A percentile compares a stretch with the other conserved stretches of the same genome.
Conservation (phyloP, 2,888 invertebrate species). For the Trisateles emortualis region DNA sequence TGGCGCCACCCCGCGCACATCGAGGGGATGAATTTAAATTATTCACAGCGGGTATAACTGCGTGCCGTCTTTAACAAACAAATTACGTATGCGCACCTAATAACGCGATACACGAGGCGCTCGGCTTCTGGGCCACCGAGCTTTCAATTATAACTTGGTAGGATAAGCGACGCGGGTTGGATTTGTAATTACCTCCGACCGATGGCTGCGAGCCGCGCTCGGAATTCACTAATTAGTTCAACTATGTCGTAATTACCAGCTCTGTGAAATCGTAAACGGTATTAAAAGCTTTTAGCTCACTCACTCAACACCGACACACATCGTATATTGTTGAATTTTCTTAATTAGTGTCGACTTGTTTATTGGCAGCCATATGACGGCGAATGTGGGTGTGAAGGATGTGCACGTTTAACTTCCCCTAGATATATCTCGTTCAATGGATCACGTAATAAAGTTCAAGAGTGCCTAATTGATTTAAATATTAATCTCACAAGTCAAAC, state of each 20-base stretch:
- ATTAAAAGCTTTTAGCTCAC: slow-evolving; percentile 61
- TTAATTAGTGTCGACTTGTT: slow-evolving; percentile 34
- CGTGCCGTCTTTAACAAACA: slow-evolving; percentile 86
- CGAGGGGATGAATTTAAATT: slow-evolving; percentile 86
- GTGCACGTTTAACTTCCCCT: background rate
- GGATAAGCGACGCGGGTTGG: slow-evolving; percentile 75
- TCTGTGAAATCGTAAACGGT: slow-evolving; percentile 62
- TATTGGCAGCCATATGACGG: slow-evolving; percentile 17
- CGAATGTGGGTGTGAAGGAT: slow-evolving; percentile 18
- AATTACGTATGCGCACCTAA: slow-evolving; percentile 85
- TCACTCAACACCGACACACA: slow-evolving; percentile 32
- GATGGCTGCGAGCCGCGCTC: slow-evolving; percentile 47
- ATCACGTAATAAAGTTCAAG: slow-evolving; percentile 29
- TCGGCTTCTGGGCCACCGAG: slow-evolving; percentile 76
- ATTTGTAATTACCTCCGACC: slow-evolving; percentile 74
- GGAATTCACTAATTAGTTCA: slow-evolving; percentile 65
- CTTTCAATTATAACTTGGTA: slow-evolving; percentile 83
- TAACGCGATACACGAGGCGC: slow-evolving; percentile 77
- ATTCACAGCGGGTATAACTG: slow-evolving; percentile 85
- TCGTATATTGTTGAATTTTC: slow-evolving; percentile 36
- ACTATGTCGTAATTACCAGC: slow-evolving; percentile 72
- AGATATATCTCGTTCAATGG: slow-evolving; percentile 16
- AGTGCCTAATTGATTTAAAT: slow-evolving; percentile 30
- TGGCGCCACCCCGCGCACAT: slow-evolving; percentile 67
- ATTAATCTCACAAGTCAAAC: slow-evolving; percentile 19